Conservation (phyloP, 30 jellyfish, hydroid and myxozoan genomes). For the Clytia hemisphaerica region DNA sequence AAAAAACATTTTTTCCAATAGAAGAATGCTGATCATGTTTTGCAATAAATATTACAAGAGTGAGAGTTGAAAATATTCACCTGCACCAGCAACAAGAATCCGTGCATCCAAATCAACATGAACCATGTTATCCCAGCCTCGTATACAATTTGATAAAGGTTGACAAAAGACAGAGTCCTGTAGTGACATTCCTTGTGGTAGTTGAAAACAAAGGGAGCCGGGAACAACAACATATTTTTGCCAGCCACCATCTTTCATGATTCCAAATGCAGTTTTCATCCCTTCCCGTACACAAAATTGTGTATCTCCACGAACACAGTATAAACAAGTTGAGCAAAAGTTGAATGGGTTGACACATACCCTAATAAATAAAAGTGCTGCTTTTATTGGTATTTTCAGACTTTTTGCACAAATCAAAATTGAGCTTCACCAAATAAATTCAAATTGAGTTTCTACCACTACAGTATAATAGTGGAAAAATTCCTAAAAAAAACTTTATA, state of each 20-base stretch:
- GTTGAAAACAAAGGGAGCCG: slow-evolving; percentile 44
- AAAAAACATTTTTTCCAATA: too few species aligned
- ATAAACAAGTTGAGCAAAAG: slow-evolving; percentile 75
- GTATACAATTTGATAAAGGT: slow-evolving; percentile 52
- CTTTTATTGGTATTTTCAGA: too few species aligned
- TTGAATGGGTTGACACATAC: slow-evolving; percentile 75
- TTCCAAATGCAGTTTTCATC: slow-evolving; percentile 80
- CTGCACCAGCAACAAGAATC: slow-evolving; percentile 79
- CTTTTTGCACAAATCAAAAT: too few species aligned
- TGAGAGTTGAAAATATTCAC: too few species aligned
- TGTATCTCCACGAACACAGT: slow-evolving; percentile 73
- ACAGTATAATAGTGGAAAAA: too few species aligned
- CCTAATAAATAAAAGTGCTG: too few species aligned
- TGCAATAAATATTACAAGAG: too few species aligned
- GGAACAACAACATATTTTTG: slow-evolving; percentile 61
- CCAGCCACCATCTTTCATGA: slow-evolving; percentile 62
- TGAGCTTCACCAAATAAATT: too few species aligned
- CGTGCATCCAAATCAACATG: slow-evolving; percentile 53
- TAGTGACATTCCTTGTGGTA: slow-evolving; percentile 68
- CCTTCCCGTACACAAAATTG: slow-evolving; percentile 74
- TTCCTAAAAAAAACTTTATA: too few species aligned
- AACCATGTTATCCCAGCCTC: slow-evolving; percentile 91
- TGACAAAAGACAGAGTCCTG: slow-evolving; percentile 71
- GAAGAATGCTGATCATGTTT: too few species aligned
- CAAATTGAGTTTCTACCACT: too few species aligned